These are phyloP conservation scores for Octopus sinensis DNA, from an alignment of 1,140 invertebrate genomes.

Conservation along the genomic window DNA sequence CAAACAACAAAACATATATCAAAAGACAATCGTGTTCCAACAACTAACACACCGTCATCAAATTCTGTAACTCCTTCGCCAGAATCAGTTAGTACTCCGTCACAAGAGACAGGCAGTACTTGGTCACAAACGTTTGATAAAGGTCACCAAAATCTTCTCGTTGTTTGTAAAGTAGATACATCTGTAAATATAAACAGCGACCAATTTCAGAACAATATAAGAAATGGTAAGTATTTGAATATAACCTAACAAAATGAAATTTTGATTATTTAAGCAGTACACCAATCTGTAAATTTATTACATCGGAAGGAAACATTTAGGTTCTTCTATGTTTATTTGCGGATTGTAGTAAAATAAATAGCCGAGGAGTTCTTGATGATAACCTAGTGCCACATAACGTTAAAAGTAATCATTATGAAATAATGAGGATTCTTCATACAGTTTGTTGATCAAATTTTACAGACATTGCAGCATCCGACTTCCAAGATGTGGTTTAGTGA, in stretches of 20 bases:
- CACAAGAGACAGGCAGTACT: no score
- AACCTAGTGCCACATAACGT: background rate
- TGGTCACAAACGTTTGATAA: no score
- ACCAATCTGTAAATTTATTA: background rate
- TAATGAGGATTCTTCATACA: background rate
- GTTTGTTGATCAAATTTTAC: no score
- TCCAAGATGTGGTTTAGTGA: no score
- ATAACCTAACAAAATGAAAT: background rate
- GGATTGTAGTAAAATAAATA: background rate
- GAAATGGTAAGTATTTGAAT: background rate
- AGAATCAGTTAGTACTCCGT: no score
- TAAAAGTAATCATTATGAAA: background rate
- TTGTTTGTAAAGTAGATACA: background rate
- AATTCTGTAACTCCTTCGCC: no score
- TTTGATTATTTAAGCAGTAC: background rate
- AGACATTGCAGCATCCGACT: no score
- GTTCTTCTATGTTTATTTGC: background rate
- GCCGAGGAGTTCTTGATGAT: background rate
- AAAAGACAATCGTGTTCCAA: no score
- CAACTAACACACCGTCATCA: no score
- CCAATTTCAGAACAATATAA: background rate
- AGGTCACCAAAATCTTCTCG: background rate
- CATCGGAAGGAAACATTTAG: background rate
- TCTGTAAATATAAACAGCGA: background rate
- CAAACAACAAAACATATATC: no score